Evolutionary conservation across 1,140 invertebrate genomes (phyloP), one percentile per base, ranked within the genome.

Genomic region (Aphaenogaster floridana): DNA sequence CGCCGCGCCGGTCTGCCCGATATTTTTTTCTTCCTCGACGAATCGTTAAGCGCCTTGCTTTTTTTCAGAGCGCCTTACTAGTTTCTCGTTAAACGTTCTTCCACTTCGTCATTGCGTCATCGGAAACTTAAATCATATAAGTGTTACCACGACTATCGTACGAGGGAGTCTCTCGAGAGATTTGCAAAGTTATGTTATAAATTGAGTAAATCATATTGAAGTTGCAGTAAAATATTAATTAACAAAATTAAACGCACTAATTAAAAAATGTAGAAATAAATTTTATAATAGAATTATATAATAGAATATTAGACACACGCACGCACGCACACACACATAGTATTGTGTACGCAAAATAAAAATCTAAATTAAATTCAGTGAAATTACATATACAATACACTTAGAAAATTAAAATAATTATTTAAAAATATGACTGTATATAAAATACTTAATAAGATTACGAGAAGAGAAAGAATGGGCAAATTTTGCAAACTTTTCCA

Each of bases 41-140:
- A 76, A 84, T 84, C 69, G 69, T 84, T 84, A 84, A 84, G 54
- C 54, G 42, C 57, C 42, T 74, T 21, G 80, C 54, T 76, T 54
- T 76, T 57, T 74, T 83, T 72, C 68, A 74, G 42, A 61, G 28
- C 28, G 80, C 28, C 52, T 61, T 57, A 57, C 69, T 21, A 42
- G 74, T 61, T 54, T 76, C 54, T 74, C 68, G 69, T 84, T 84
- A 74, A 84, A 84, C 7, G 57, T 84, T 84, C 39, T 48, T 50
- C 69, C 42, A 71, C 36, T 45, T 45, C 15, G 50, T 52, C 39
- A 45, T 84, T 84, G 69, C 80, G 69, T 76, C 54, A 76, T 61
- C 17, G 69, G 57, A 34, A 84, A 81, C n/a, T 81, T 39, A 66
- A 74, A 59, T 84, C 69, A 45, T 45, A 13, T 34, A 17, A 34